Evolutionary conservation across 2,888 invertebrate species (phyloP).

Genomic region (Agonopterix arenella): DNA sequence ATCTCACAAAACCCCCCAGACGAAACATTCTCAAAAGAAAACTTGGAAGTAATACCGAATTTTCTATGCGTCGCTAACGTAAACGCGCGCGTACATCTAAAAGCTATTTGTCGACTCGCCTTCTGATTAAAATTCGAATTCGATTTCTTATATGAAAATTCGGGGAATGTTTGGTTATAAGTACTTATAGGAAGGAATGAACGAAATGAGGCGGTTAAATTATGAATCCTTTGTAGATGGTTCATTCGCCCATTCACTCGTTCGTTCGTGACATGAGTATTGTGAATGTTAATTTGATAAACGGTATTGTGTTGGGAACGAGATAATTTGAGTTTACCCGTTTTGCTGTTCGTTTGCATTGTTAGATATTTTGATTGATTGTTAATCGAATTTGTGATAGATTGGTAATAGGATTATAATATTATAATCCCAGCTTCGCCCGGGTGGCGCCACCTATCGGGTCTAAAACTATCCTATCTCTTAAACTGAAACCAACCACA

Average conservation of each 20-base stretch:
- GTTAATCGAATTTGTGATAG: constrained; percentile 4
- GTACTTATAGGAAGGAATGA: constrained; percentile 15
- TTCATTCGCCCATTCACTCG: no score
- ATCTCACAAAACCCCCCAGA: neutral
- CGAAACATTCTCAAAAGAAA: neutral
- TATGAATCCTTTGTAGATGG: no score
- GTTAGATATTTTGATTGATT: constrained; percentile 7
- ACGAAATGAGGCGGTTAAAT: constrained; percentile 1
- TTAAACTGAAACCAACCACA: no score
- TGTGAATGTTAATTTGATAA: constrained; percentile 36
- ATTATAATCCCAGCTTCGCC: no score
- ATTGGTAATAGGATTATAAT: no score
- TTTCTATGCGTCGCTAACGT: constrained; percentile 17
- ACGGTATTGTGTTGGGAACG: constrained; percentile 36
- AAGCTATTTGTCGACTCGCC: constrained; percentile 32
- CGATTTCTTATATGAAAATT: constrained; percentile 34
- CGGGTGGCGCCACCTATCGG: no score
- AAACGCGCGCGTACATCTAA: constrained; percentile 30
- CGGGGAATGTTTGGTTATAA: constrained; percentile 17
- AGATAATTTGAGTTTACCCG: constrained; percentile 34
- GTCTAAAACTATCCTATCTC: no score
- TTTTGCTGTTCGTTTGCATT: constrained; percentile 6
- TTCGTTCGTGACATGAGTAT: no score
- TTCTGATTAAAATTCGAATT: constrained; percentile 55
- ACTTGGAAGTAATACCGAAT: neutral